Evolutionary conservation across 2,888 invertebrate genomes (phyloP), one percentile per base, ranked within the genome.

Genomic region (Cremastinae sp.): DNA sequence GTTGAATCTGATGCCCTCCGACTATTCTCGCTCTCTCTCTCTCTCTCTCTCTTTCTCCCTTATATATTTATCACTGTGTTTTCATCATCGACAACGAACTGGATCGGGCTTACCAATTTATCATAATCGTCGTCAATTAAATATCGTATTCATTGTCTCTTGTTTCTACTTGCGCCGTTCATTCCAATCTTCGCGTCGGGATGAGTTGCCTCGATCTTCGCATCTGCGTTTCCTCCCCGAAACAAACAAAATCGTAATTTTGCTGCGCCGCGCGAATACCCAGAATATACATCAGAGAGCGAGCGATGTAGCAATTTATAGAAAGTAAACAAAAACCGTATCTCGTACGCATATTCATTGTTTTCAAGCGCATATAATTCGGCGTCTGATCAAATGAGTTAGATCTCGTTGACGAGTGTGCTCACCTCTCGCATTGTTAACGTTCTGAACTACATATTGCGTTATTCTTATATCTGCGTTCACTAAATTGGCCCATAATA

Each of bases 121-220:
- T 66, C 53, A 74, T 72, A 74, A 79, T 79, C 59, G 71, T 69
- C 69, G 77, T 77, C 79, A 77, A 79, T 79, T 79, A 72, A 79
- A 77, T 74, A 79, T 71, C 74, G 65, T 74, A 71, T 64, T 61
- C 54, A 28, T 41, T 47, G 72, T 74, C 74, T 41, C 68, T 65
- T 58, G 61, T 70, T 66, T 51, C 72, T 61, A 73, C 69, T 61
- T 54, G 65, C 47, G n/a, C n/a, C n/a, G 59, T 69, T 71, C 59
- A 43, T 65, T 58, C 38, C 56, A 28, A 28, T 28, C 28, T 28
- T 28, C 22, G n/a, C n/a, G 28, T 28, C 28, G 28, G 28, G 28
- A n/a, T n/a, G n/a, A 28, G 28, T 28, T 28, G 28, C 28, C 28
- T 28, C 28, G 28, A 20, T 49, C 49, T 10, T 22, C 0, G 2